phyloP scores from a whole-genome alignment of 2,113 vertebrate genomes.

The Struthidea cinerea region DNA sequence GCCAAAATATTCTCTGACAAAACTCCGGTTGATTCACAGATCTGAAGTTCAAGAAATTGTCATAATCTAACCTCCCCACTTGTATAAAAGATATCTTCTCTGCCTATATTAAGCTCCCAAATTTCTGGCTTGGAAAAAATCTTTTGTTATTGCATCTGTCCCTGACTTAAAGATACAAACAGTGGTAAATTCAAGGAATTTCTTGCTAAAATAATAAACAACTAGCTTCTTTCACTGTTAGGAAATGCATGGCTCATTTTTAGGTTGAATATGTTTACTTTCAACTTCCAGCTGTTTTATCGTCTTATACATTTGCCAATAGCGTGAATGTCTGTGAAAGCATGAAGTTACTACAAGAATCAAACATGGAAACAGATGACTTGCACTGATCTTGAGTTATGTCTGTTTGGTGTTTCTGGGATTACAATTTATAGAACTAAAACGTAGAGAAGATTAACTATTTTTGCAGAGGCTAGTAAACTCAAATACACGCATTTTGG shows the following conservation, averaged over 20 bases:
- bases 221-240: background rate
- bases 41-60: constrained; percentile 8
- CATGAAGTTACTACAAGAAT: background rate
- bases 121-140: background rate
- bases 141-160: background rate
- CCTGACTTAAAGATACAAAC: background rate
- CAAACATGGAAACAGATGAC: background rate
- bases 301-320: background rate
- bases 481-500: background rate
- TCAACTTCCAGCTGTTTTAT: background rate
- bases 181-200: background rate
- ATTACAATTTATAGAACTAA: background rate
- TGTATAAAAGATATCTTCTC: background rate
- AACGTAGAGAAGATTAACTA: background rate
- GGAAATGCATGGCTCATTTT: background rate
- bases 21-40: constrained; percentile 27
- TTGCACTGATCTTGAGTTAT: background rate
- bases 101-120: background rate
- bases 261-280: background rate
- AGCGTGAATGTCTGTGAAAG: background rate
- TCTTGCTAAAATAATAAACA: background rate
- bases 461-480: background rate
- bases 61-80: background rate
- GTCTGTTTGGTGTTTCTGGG: background rate
- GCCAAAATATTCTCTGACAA: constrained; percentile 24